A percentile compares a stretch with the other conserved stretches of the same genome.
Conservation (phyloP, 2,113 vertebrate genomes). For the Colius striatus region DNA sequence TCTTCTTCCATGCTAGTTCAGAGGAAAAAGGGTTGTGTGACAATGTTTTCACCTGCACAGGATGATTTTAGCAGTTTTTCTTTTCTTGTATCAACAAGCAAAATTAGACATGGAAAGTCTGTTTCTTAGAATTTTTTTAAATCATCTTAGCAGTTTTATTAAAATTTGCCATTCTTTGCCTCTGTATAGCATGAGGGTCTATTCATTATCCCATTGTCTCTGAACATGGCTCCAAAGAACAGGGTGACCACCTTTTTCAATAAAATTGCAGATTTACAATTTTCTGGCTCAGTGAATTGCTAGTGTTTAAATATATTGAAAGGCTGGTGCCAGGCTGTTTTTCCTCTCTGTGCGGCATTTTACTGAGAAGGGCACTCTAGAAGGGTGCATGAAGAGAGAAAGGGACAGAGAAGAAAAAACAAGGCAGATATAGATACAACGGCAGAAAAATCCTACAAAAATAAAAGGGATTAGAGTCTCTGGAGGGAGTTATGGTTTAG, state of each 20-base stretch:
- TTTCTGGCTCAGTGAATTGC: conserved; percentile 68
- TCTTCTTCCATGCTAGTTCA: neutral
- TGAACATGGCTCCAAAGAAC: conserved; percentile 45
- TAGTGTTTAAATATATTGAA: conserved; percentile 62
- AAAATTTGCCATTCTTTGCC: conserved; percentile 23
- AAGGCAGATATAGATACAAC: neutral
- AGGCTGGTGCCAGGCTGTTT: neutral
- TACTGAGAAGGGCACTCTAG: neutral
- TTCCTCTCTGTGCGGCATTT: neutral
- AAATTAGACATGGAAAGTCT: neutral
- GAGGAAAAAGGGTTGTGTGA: neutral
- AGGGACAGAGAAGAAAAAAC: neutral
- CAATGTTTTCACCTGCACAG: neutral
- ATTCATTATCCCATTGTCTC: conserved; percentile 58
- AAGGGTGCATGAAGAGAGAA: neutral
- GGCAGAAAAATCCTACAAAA: neutral
- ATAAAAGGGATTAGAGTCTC: neutral
- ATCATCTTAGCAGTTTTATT: neutral
- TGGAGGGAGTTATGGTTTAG: neutral
- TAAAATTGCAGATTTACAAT: conserved; percentile 70
- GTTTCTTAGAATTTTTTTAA: neutral
- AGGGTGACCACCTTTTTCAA: conserved; percentile 54
- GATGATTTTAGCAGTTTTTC: neutral
- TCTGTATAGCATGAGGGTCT: neutral
- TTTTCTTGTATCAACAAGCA: neutral